Evolutionary conservation across 2,888 invertebrate genomes (phyloP), one percentile per base, ranked within the genome.

Genomic region (Diarsia mendica): DNA sequence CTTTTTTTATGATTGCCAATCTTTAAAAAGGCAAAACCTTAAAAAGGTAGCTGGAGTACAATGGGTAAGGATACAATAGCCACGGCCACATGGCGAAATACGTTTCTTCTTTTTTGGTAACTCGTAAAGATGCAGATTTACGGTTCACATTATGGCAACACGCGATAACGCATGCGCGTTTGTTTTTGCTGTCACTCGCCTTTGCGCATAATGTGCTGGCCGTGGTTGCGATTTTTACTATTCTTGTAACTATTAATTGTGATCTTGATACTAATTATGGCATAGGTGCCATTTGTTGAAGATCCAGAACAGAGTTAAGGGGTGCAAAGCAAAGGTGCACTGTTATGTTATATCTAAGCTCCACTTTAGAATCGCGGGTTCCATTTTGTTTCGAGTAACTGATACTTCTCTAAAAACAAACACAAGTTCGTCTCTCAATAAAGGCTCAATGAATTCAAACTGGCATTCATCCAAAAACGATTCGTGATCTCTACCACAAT

Each of bases 31-130:
- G 92, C 90, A 90, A 94, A 93, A 91, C 87, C 90, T 92, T 93
- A 91, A 94, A 94, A 93, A 93, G 92, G 93, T 91, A 91, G 89
- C 85, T 80, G 83, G 85, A 92, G 89, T 88, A 95, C 96, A 96
- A 96, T 96, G 92, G 94, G 72, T 84, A 88, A 84, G 91, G 90
- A 93, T 88, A 96, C 96, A 96, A 96, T 96, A 90, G 95, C 88
- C 79, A 73, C 88, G 90, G 92, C 94, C 95, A 95, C 93, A 94
- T 95, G 95, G 93, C 88, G 88, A 88, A 91, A 89, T 89, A 87
- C 82, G 88, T 91, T 88, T 91, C 89, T 92, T 93, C 90, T 91
- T 94, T 93, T 93, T 93, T 87, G 88, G 90, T 85, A 90, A 92
- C 90, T 92, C 91, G 87, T 89, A 92, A 92, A 92, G 91, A 92